Percentiles rank a stretch among this genome's conserved stretches.
Conservation (phyloP, 2,113 vertebrate genomes). For the Pteropus alecto region DNA sequence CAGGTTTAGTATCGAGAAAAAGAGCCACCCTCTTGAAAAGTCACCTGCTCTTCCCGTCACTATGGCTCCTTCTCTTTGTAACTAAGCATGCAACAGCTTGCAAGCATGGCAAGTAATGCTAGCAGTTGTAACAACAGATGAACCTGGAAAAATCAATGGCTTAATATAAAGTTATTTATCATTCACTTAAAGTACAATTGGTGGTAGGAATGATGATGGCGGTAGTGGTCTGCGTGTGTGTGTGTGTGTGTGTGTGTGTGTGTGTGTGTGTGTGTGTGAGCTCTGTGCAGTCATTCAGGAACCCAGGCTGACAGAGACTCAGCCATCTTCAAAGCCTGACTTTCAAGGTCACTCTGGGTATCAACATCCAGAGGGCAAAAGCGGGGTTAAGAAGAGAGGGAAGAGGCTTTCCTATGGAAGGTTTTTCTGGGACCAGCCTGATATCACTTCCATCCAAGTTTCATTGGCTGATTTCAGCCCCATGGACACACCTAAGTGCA, state of each 20-base stretch:
- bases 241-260: not conserved
- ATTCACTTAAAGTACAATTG: not conserved
- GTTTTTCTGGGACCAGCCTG: not conserved
- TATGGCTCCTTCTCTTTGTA: constrained; percentile 9
- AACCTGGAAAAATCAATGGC: not conserved
- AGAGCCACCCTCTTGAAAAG: not conserved
- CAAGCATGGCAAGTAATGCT: not conserved
- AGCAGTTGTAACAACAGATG: not conserved
- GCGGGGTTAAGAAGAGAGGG: not conserved
- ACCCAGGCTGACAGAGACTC: not conserved
- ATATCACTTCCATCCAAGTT: not conserved
- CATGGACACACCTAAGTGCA: not conserved
- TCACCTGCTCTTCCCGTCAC: not conserved
- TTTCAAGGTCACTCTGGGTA: not conserved
- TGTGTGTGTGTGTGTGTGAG: not conserved
- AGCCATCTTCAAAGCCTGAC: not conserved
- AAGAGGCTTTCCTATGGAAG: not conserved
- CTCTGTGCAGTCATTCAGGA: not conserved
- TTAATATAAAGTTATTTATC: constrained; percentile 25
- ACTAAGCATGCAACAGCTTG: not conserved
- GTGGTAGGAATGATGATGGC: not conserved
- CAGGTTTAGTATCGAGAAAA: constrained; percentile 27
- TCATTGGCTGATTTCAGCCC: not conserved
- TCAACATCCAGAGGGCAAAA: not conserved
- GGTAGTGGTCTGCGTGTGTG: not conserved